A percentile compares a stretch with the other conserved stretches of the same genome.
Evolutionary conservation across 2,113 vertebrate species (phyloP).

Genomic region (Ceuthmochares aereus): DNA sequence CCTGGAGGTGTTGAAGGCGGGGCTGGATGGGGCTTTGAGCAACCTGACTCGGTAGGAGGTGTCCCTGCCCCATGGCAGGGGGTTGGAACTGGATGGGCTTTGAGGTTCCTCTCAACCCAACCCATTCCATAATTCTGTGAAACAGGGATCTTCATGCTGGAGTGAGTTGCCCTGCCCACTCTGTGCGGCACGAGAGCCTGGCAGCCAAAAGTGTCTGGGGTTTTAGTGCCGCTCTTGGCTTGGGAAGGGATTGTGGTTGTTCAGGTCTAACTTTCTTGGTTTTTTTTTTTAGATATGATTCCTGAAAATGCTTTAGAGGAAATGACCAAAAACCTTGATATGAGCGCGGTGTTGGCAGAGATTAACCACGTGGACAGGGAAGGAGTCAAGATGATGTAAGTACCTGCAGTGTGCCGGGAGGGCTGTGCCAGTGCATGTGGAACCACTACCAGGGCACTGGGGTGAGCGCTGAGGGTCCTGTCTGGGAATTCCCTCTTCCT

Average conservation of each 20-base stretch:
- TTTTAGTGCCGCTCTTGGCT: background rate
- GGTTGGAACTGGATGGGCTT: too few species aligned
- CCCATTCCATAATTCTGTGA: too few species aligned
- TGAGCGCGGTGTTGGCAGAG: slow-evolving; percentile 91
- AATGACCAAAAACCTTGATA: slow-evolving; percentile 98
- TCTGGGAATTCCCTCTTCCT: background rate
- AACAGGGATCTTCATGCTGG: background rate
- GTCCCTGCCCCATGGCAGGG: too few species aligned
- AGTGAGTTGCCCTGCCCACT: background rate
- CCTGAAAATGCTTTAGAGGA: slow-evolving; percentile 98
- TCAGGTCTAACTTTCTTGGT: background rate
- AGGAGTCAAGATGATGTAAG: slow-evolving; percentile 94
- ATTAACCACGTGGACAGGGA: slow-evolving; percentile 78
- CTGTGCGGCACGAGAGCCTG: fast-evolving
- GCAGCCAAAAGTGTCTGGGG: background rate
- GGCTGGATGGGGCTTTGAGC: too few species aligned
- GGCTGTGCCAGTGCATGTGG: background rate
- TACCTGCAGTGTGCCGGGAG: background rate
- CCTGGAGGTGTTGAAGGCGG: too few species aligned
- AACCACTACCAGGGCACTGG: background rate
- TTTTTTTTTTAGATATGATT: slow-evolving; percentile 88
- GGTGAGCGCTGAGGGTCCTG: too few species aligned
- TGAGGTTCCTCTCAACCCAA: too few species aligned
- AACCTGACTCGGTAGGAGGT: too few species aligned
- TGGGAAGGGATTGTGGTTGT: background rate